Conservation (phyloP, 1,140 invertebrate genomes). For the Pseudobourletiella spinata region DNA sequence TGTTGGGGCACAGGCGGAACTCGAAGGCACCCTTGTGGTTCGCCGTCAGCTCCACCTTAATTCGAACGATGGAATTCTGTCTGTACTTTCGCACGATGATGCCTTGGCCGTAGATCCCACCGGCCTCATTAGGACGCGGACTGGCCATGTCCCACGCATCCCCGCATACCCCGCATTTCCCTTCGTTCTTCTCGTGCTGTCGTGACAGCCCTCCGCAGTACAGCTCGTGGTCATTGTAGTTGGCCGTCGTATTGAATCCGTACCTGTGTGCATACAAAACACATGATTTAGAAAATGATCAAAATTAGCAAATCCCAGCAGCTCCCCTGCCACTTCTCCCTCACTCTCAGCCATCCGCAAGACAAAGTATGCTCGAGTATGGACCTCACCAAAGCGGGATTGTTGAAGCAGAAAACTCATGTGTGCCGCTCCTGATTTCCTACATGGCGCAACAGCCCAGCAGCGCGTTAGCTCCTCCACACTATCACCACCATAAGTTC, state of each 20-base stretch:
- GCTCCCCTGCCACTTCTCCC: neutral
- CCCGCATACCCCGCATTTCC: slow-evolving; percentile 73
- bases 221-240: slow-evolving; percentile 81
- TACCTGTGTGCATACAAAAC: slow-evolving; percentile 45
- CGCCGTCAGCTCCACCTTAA: slow-evolving; percentile 67
- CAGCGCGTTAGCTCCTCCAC: too few species aligned
- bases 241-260: slow-evolving; percentile 52
- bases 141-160: slow-evolving; percentile 61
- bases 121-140: slow-evolving; percentile 71
- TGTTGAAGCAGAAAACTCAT: too few species aligned
- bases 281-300: neutral
- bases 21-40: slow-evolving; percentile 66
- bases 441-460: too few species aligned
- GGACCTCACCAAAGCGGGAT: too few species aligned
- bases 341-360: neutral
- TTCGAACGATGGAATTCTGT: slow-evolving; percentile 54
- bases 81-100: slow-evolving; percentile 68
- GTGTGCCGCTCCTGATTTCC: too few species aligned
- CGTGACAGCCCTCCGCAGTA: slow-evolving; percentile 77
- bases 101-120: slow-evolving; percentile 66
- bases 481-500: too few species aligned
- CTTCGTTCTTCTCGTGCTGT: slow-evolving; percentile 60
- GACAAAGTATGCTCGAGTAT: neutral
- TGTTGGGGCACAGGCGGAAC: slow-evolving; percentile 68
- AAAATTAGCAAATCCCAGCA: neutral